phyloP scores from a whole-genome alignment of 2,797 vertebrate genomes.

The Lepilemur ruficaudatus region DNA sequence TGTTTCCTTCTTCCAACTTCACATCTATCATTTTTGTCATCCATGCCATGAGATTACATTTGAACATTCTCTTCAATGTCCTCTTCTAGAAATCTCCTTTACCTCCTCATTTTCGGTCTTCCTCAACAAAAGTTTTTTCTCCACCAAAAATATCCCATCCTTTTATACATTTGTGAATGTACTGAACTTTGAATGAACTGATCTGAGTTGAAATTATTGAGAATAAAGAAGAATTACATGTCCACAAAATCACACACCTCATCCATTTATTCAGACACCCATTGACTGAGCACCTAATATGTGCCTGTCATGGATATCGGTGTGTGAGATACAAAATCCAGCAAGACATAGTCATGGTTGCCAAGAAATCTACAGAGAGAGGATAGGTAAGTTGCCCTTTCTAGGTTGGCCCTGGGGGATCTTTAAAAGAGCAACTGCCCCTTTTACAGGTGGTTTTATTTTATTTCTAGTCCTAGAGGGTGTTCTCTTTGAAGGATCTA shows the following conservation, averaged over 20 bases:
- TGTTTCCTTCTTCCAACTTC: not conserved
- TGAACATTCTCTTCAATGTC: not conserved
- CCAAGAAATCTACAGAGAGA: not conserved
- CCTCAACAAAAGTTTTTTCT: not conserved
- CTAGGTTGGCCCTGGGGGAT: not conserved
- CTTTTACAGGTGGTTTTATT: not conserved
- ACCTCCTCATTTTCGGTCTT: not conserved
- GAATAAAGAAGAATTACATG: not conserved
- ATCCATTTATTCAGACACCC: not conserved
- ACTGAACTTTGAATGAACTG: not conserved
- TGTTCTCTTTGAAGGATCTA: not conserved
- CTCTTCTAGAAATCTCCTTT: not conserved
- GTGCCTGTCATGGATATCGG: not conserved
- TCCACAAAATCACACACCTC: not conserved
- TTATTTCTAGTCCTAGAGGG: not conserved
- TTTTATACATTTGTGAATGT: not conserved
- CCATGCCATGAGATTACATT: not conserved
- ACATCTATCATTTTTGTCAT: not conserved
- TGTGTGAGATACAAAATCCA: not conserved
- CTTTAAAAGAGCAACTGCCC: not conserved
- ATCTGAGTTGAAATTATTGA: not conserved
- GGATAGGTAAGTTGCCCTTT: not conserved
- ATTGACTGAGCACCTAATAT: not conserved
- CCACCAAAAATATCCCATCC: not conserved
- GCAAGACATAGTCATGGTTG: not conserved